phyloP scores from a whole-genome alignment of 2,113 vertebrate species.

The Dasypus novemcinctus region DNA sequence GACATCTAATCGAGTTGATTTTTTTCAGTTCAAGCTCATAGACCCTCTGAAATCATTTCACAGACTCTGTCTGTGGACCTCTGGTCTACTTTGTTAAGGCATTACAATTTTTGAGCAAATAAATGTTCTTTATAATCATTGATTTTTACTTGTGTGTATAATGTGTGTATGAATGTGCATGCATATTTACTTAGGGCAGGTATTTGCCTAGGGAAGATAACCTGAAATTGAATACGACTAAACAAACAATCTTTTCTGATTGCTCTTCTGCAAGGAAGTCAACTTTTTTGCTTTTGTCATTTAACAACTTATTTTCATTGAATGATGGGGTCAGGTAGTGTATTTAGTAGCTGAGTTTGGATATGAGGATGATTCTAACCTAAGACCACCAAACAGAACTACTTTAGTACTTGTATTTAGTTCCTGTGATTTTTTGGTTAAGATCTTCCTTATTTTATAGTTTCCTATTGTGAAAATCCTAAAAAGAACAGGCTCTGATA shows the following conservation, averaged over 20 bases:
- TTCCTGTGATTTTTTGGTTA: not conserved
- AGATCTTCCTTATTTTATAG: constrained; percentile 44
- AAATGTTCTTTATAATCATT: constrained; percentile 58
- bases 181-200: not conserved
- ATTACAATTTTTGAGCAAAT: constrained; percentile 59
- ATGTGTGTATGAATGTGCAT: constrained; percentile 4
- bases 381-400: constrained; percentile 11
- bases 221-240: constrained; percentile 45
- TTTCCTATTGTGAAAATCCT: not conserved
- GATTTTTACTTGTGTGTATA: constrained; percentile 54
- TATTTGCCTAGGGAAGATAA: constrained; percentile 36
- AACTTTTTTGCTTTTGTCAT: constrained; percentile 48
- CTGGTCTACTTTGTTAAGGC: constrained; percentile 14
- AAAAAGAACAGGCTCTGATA: constrained; percentile 10
- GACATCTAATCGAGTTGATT: no score
- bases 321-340: not conserved
- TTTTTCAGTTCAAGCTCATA: no score
- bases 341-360: constrained; percentile 30
- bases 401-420: constrained; percentile 8
- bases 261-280: constrained; percentile 29
- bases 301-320: constrained; percentile 44
- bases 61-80: no score
- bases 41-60: no score
- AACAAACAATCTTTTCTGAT: constrained; percentile 45
- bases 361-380: not conserved